Percentiles rank a stretch among this genome's conserved stretches.
phyloP scores from a whole-genome alignment of 1,140 invertebrate genomes.

The Campoletis sonorensis region DNA sequence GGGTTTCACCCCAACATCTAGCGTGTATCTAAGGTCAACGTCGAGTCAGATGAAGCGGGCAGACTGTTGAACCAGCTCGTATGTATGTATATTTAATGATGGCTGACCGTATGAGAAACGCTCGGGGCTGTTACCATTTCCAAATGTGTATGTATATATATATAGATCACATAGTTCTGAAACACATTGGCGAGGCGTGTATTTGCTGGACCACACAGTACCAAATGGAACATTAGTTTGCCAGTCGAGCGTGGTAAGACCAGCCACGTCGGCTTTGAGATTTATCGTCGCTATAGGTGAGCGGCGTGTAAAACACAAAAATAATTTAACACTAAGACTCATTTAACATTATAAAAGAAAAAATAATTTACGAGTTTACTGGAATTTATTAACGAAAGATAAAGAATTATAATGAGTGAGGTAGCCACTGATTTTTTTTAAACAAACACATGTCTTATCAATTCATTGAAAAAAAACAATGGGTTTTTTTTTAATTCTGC shows the following conservation, averaged over 20 bases:
- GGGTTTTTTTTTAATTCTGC: too few species aligned
- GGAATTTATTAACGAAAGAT: too few species aligned
- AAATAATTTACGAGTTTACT: too few species aligned
- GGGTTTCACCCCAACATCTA: background rate
- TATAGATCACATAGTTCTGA: constrained; percentile 35
- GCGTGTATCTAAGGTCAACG: background rate
- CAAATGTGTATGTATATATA: background rate
- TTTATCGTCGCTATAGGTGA: constrained; percentile 54
- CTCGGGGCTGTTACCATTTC: constrained; percentile 7
- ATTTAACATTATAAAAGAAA: too few species aligned
- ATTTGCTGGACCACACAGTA: constrained; percentile 18
- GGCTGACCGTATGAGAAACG: constrained; percentile 15
- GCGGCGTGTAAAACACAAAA: too few species aligned
- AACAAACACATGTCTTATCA: too few species aligned
- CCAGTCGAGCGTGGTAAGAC: constrained; percentile 62
- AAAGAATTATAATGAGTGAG: too few species aligned
- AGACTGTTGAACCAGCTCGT: background rate
- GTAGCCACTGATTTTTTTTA: too few species aligned
- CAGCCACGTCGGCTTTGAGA: constrained; percentile 57
- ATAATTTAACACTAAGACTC: too few species aligned
- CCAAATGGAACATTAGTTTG: constrained; percentile 51
- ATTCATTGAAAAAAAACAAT: too few species aligned
- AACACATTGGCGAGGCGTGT: constrained; percentile 41
- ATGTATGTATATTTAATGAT: constrained; percentile 16
- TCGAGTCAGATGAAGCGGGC: constrained; percentile 25